These are phyloP conservation scores for Bruchidius siliquastri DNA, from an alignment of 2,888 invertebrate genomes.

Conservation along the genomic window DNA sequence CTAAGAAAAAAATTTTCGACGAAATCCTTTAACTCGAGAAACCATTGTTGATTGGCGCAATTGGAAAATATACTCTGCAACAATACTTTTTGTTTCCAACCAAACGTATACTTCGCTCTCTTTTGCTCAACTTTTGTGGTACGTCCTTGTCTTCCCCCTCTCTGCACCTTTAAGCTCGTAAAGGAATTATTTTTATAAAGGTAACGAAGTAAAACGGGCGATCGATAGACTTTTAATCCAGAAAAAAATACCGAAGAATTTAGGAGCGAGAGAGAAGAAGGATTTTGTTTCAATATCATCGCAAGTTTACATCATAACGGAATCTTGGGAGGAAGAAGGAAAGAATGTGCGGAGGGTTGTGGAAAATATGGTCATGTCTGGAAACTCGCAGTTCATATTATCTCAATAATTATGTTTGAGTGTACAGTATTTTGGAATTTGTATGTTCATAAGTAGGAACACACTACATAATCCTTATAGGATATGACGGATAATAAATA, in stretches of 20 bases:
- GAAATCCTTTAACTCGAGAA: too few relatives aligned
- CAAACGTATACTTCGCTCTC: background rate
- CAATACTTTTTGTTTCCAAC: too few relatives aligned
- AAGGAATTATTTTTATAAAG: slow-evolving; percentile 1
- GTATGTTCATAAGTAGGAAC: background rate
- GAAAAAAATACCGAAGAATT: background rate
- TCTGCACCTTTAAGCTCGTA: background rate
- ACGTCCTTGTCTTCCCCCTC: background rate
- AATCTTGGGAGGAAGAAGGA: background rate
- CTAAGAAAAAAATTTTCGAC: too few relatives aligned
- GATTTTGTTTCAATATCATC: background rate
- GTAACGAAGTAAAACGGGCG: slow-evolving; percentile 2
- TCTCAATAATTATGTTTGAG: background rate
- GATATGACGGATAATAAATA: too few relatives aligned
- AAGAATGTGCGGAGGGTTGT: background rate
- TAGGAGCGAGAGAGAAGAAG: background rate
- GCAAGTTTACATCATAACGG: background rate
- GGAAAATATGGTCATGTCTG: background rate
- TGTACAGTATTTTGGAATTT: background rate
- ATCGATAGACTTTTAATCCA: slow-evolving; percentile 3
- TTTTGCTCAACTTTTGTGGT: background rate
- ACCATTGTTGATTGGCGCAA: too few relatives aligned
- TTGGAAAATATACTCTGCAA: too few relatives aligned
- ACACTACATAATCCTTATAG: too few relatives aligned
- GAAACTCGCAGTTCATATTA: background rate